Percentiles rank a stretch among this genome's conserved stretches.
These are phyloP conservation scores for Phalacrocorax pelagicus DNA, from an alignment of 2,113 vertebrate genomes.

Conservation along the genomic window DNA sequence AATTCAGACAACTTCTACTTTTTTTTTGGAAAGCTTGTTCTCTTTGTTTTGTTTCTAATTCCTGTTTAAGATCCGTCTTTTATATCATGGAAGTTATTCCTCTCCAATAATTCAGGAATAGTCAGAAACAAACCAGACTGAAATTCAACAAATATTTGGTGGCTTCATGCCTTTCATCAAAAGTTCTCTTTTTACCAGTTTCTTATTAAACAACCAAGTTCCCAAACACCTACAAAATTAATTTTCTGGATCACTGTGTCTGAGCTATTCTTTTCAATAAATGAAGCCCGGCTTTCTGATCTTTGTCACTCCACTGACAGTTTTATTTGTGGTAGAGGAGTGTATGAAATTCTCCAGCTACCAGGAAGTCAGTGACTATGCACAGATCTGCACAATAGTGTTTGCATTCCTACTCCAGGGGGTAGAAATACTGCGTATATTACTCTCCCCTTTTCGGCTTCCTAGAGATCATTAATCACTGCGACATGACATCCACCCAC, in stretches of 20 bases:
- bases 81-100: slow-evolving; percentile 12
- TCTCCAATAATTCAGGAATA: slow-evolving; percentile 49
- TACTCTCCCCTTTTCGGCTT: slow-evolving; percentile 73
- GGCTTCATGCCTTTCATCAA: slow-evolving; percentile 62
- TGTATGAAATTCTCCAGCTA: slow-evolving; percentile 85
- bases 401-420: slow-evolving; percentile 83
- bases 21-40: background rate
- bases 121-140: slow-evolving; percentile 40
- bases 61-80: slow-evolving; percentile 13
- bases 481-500: slow-evolving; percentile 79
- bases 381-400: slow-evolving; percentile 80
- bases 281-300: slow-evolving; percentile 77
- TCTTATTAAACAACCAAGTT: slow-evolving; percentile 74
- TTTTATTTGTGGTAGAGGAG: slow-evolving; percentile 83
- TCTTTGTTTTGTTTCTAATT: slow-evolving; percentile 7
- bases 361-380: slow-evolving; percentile 80
- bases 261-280: slow-evolving; percentile 79
- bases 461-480: slow-evolving; percentile 86
- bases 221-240: slow-evolving; percentile 79
- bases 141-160: slow-evolving; percentile 71
- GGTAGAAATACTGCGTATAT: slow-evolving; percentile 80
- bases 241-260: slow-evolving; percentile 86
- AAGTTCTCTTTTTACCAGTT: slow-evolving; percentile 72
- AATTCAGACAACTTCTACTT: background rate
- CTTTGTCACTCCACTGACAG: slow-evolving; percentile 82